Conservation (phyloP, 2,888 invertebrate genomes). For the Pristionchus arcanus region DNA sequence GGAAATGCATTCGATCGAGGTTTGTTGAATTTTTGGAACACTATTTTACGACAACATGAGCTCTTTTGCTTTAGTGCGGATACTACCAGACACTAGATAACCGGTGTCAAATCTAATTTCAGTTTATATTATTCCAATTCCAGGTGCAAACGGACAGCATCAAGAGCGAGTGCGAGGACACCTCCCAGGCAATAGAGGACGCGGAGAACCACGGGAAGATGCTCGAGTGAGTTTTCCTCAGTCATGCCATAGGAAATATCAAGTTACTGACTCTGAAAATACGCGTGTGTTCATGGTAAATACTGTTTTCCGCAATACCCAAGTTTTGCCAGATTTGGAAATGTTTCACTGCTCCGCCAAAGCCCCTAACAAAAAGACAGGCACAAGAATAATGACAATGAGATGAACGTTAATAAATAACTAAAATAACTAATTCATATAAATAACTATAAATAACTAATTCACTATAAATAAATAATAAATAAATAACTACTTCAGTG, state of each 20-base stretch:
- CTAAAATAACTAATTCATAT: too few relatives aligned
- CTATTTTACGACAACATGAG: too few relatives aligned
- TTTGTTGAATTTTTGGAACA: conserved; percentile 17
- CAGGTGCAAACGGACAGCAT: conserved; percentile 12
- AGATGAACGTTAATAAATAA: too few relatives aligned
- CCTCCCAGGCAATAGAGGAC: not conserved
- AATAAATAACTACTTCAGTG: not conserved
- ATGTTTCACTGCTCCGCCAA: not conserved
- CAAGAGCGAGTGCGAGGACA: conserved; percentile 1
- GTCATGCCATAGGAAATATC: not conserved
- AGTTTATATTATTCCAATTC: too few relatives aligned
- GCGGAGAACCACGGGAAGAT: not conserved
- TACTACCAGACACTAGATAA: too few relatives aligned
- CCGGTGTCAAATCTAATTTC: too few relatives aligned
- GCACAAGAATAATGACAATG: too few relatives aligned
- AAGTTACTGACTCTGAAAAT: too few relatives aligned
- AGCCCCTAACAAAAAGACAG: not conserved
- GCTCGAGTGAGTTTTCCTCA: conserved; percentile 17
- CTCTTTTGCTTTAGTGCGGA: too few relatives aligned
- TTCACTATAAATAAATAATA: not conserved
- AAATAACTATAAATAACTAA: too few relatives aligned
- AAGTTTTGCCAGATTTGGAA: not conserved
- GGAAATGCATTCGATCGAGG: conserved; percentile 60
- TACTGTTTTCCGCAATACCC: too few relatives aligned
- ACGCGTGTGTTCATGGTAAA: too few relatives aligned